These are phyloP conservation scores for human (Homo sapiens) DNA, from an alignment of 2,113 vertebrate genomes.

Conservation along the genomic window DNA sequence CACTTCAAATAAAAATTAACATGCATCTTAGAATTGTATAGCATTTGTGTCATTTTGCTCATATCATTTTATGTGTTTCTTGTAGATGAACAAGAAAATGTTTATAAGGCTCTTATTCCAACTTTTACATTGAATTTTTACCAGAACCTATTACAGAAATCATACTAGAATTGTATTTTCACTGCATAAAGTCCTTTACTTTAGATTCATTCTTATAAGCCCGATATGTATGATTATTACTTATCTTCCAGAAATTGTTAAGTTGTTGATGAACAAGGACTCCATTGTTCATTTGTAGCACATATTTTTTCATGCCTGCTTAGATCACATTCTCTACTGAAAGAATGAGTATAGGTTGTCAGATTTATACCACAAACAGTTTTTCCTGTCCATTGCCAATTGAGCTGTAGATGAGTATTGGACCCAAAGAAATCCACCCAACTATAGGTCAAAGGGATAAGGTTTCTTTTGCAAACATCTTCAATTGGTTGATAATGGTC, in stretches of 20 bases:
- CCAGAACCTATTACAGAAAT: conserved; percentile 7
- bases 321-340: neutral
- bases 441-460: neutral
- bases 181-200: neutral
- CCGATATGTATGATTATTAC: neutral
- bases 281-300: neutral
- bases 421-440: neutral
- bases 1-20: neutral
- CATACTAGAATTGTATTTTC: neutral
- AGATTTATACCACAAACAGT: neutral
- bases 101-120: neutral
- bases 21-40: neutral
- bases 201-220: neutral
- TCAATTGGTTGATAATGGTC: neutral
- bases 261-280: neutral
- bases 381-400: neutral
- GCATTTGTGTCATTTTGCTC: neutral
- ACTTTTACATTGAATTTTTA: conserved; percentile 54
- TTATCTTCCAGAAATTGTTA: neutral
- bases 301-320: neutral
- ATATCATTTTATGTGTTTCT: neutral
- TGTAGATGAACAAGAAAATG: neutral
- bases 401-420: neutral
- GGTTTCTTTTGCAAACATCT: neutral
- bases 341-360: neutral